Base-by-base conservation (phyloP, 1,140 invertebrate genomes). In the Zaprionus tsacasi region DNA sequence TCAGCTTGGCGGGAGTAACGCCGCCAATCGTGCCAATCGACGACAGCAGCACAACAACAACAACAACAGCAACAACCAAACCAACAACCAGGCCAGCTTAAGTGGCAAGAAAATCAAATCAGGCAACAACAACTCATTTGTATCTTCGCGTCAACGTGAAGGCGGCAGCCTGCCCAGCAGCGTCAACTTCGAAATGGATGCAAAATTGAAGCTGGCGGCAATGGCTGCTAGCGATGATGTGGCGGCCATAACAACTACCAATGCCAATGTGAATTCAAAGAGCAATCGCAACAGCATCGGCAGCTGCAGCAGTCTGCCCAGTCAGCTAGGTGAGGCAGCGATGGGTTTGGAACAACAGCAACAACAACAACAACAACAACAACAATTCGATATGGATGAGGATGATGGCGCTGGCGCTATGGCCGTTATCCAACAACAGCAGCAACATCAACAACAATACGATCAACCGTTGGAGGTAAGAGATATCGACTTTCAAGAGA, bases 131-230 rank as follows among this genome's bases (percentile, higher is more conserved):
- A 81, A 76, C 43, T 81, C 90, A 54, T 82, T 79, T 8, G 94
- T 94, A 0, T 95, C 95, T 63, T 94, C 95, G 7, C 93, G 95
- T 60, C 95, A 95, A 85, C 93, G 95, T 13, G 95, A 96, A 93
- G 95, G 95, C 59, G 95, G 95, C 69, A 95, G 94, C 25, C 90
- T 95, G 66, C 94, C 94, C 0, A 94, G 94, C 15, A 94, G 94
- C 91, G 94, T 95, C 50, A 94, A 95, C 80, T 93, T 94, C 30
- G 93, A 91, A 38, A 89, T 85, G 83, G 78, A 88, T 52, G 48
- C 48, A 55, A 87, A 88, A 57, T 60, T 86, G 38, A 91, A 89
- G 57, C 80, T 77, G 7, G 27, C 48, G 40, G 40, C 40, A 8
- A 13, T 12, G 40, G 40, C 40, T 8, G 40, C 15, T 15, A n/a